phyloP scores from a whole-genome alignment of 2,797 vertebrate species.

The Mormyrus hasselquistii region DNA sequence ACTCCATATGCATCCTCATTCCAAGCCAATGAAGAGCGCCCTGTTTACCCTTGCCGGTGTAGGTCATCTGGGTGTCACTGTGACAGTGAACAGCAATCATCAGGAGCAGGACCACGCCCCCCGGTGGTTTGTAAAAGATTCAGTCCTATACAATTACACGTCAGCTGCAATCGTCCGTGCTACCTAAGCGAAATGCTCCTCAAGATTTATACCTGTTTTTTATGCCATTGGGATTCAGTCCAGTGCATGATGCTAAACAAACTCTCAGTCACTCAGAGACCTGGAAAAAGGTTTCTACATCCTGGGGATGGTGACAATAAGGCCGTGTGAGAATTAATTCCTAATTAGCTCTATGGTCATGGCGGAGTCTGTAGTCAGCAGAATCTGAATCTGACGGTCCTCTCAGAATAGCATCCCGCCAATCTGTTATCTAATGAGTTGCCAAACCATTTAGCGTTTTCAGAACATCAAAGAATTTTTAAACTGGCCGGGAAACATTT shows the following conservation, averaged over 20 bases:
- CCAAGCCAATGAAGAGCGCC: neutral
- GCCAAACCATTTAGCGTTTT: neutral
- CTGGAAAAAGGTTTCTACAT: neutral
- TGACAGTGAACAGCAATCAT: neutral
- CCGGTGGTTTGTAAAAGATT: neutral
- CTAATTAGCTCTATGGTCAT: neutral
- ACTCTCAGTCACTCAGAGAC: neutral
- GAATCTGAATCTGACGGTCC: conserved; percentile 5
- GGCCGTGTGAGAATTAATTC: neutral
- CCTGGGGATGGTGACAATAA: neutral
- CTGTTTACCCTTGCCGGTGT: neutral
- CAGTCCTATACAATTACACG: neutral
- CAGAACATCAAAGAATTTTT: neutral
- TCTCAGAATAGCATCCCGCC: neutral
- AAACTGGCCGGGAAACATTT: neutral
- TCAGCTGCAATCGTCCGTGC: neutral
- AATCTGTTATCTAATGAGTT: neutral
- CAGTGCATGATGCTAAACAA: neutral
- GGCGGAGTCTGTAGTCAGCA: neutral
- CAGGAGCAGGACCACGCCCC: neutral
- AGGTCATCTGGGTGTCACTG: neutral
- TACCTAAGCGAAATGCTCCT: neutral
- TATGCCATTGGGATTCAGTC: neutral
- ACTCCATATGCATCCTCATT: neutral
- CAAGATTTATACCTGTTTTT: neutral